Percentiles rank a stretch among this genome's conserved stretches.
phyloP scores from a whole-genome alignment of 2,888 invertebrate species.

The Apamea monoglypha region DNA sequence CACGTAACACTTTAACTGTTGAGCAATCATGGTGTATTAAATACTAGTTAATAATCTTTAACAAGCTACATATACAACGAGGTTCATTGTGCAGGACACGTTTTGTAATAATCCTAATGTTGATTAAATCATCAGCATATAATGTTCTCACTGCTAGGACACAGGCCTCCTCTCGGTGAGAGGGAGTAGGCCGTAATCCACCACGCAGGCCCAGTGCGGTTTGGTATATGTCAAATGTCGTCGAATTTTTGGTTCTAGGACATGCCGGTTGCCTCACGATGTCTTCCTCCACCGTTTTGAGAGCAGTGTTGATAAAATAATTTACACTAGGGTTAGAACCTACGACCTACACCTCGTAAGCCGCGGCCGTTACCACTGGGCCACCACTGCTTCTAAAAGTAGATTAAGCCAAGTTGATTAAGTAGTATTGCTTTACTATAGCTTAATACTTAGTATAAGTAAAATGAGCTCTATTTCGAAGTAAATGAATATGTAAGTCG shows the following conservation, averaged over 20 bases:
- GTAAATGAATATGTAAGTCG: slow-evolving; percentile 29
- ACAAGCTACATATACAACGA: slow-evolving; percentile 19
- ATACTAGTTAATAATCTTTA: slow-evolving; percentile 31
- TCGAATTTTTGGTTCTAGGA: background rate
- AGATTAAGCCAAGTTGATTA: background rate
- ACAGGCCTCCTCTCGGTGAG: background rate
- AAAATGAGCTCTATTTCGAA: slow-evolving; percentile 22
- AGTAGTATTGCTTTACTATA: slow-evolving; percentile 1
- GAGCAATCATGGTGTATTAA: slow-evolving; percentile 35
- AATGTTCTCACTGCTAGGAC: background rate
- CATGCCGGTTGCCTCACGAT: background rate
- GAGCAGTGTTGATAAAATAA: background rate
- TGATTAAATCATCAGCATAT: background rate
- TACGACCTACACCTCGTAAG: background rate
- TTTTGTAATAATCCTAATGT: slow-evolving; percentile 5
- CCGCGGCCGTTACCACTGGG: background rate
- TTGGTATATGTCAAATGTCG: background rate
- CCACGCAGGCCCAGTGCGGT: background rate
- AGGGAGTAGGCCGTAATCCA: background rate
- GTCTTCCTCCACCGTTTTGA: background rate
- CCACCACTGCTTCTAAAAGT: background rate
- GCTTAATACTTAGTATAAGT: slow-evolving; percentile 1
- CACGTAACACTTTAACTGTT: slow-evolving; percentile 35
- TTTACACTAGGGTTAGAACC: background rate
- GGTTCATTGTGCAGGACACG: slow-evolving; percentile 7